These are phyloP conservation scores for Lithophane leautieri DNA, from an alignment of 2,888 invertebrate genomes.

Conservation along the genomic window DNA sequence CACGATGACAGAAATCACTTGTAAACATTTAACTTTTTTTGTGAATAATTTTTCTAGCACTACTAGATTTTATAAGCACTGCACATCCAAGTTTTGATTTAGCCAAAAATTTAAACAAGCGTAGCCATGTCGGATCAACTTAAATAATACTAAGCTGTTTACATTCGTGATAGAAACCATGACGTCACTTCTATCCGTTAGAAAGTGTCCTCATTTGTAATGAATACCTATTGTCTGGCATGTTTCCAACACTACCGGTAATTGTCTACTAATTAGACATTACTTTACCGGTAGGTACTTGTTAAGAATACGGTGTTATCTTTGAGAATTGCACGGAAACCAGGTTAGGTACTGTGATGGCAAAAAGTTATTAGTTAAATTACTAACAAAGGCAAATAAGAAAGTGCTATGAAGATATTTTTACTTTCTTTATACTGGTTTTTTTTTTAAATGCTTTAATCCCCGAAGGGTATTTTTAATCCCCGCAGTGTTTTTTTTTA, in stretches of 20 bases:
- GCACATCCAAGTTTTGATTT: slow-evolving; percentile 1
- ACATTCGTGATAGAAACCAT: slow-evolving; percentile 32
- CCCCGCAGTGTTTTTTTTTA: too few species aligned
- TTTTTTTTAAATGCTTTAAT: not conserved
- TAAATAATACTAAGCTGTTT: slow-evolving; percentile 32
- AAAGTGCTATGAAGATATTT: slow-evolving; percentile 2
- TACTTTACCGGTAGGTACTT: slow-evolving; percentile 42
- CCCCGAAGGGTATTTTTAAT: too few species aligned
- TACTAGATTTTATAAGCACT: not conserved
- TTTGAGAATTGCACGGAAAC: slow-evolving; percentile 36
- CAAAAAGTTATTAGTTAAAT: slow-evolving; percentile 17
- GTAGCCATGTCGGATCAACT: slow-evolving; percentile 23
- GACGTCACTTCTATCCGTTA: slow-evolving; percentile 48
- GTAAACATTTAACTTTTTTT: not conserved
- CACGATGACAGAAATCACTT: not conserved
- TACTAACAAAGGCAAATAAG: slow-evolving; percentile 1
- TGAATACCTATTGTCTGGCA: slow-evolving; percentile 60
- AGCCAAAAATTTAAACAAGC: slow-evolving; percentile 8
- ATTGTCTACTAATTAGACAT: slow-evolving; percentile 61
- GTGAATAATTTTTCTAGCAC: not conserved
- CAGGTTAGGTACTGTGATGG: slow-evolving; percentile 24
- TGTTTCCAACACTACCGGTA: slow-evolving; percentile 36
- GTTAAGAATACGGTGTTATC: slow-evolving; percentile 34
- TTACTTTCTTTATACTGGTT: not conserved
- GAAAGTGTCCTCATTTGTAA: slow-evolving; percentile 63